phyloP scores from a whole-genome alignment of 1,140 invertebrate genomes.

The Amyelois transitella region DNA sequence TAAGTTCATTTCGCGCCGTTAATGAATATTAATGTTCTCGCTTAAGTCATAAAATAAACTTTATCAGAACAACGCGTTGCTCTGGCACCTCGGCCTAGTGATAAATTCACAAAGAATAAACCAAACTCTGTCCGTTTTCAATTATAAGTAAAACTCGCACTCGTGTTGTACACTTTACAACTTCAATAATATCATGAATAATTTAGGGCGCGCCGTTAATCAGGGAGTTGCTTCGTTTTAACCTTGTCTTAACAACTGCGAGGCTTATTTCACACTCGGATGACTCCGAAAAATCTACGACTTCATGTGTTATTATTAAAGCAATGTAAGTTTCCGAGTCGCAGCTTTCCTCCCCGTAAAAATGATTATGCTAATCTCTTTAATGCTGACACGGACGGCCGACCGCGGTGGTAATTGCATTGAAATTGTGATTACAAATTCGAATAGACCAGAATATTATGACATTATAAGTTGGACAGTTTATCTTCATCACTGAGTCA shows the following conservation, averaged over 20 bases:
- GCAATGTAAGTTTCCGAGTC: neutral
- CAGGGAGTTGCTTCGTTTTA: slow-evolving; percentile 25
- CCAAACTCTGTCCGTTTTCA: slow-evolving; percentile 54
- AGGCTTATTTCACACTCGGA: neutral
- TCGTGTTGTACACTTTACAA: slow-evolving; percentile 35
- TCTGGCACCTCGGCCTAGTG: slow-evolving; percentile 44
- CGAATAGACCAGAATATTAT: neutral
- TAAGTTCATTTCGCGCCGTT: slow-evolving; percentile 62
- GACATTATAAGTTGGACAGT: neutral
- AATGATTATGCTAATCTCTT: neutral
- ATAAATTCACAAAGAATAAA: slow-evolving; percentile 64
- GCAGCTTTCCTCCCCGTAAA: neutral
- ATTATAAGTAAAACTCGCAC: slow-evolving; percentile 43
- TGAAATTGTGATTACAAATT: neutral
- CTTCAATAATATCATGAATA: slow-evolving; percentile 42
- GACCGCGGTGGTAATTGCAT: neutral
- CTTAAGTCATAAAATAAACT: slow-evolving; percentile 70
- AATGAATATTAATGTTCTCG: slow-evolving; percentile 71
- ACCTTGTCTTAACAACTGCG: slow-evolving; percentile 9
- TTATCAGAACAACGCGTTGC: slow-evolving; percentile 61
- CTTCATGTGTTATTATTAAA: slow-evolving; percentile 2
- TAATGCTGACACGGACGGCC: neutral
- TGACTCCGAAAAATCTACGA: neutral
- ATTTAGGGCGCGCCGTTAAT: slow-evolving; percentile 27
- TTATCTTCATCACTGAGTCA: too few species aligned